A percentile compares a stretch with the other conserved stretches of the same genome.
Evolutionary conservation across 2,797 vertebrate species (phyloP).

Genomic region (Parotocinclus haroldoi): DNA sequence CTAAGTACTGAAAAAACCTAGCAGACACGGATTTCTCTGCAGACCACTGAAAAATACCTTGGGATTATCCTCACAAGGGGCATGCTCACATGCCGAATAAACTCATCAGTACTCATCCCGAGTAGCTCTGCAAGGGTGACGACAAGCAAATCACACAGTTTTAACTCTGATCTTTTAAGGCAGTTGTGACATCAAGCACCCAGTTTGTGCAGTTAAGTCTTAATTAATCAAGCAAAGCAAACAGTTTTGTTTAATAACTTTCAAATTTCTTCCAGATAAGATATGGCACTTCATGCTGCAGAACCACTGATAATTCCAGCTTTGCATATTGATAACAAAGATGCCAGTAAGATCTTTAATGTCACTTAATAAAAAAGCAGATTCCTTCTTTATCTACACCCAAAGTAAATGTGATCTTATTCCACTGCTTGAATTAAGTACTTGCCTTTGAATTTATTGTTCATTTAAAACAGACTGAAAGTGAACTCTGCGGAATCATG

Average conservation of each 20-base stretch:
- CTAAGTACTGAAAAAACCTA: constrained; percentile 12
- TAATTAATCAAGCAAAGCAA: constrained; percentile 16
- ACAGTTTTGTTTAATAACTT: not conserved
- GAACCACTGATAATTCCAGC: constrained; percentile 11
- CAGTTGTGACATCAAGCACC: constrained; percentile 8
- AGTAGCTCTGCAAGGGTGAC: constrained; percentile 15
- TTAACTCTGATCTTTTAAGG: constrained; percentile 23
- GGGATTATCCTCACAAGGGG: constrained; percentile 30
- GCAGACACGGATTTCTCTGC: constrained; percentile 16
- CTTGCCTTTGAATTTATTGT: constrained; percentile 28
- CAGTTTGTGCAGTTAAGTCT: constrained; percentile 2
- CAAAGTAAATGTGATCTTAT: constrained; percentile 23
- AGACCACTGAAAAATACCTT: constrained; percentile 17
- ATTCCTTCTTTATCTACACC: constrained; percentile 8
- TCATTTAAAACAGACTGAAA: constrained; percentile 33
- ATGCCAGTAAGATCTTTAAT: constrained; percentile 31
- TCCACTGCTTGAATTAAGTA: constrained; percentile 18
- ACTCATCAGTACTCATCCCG: constrained; percentile 25
- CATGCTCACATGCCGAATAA: constrained; percentile 39
- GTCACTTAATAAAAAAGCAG: constrained; percentile 32
- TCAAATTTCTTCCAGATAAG: constrained; percentile 4
- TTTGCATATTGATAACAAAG: constrained; percentile 18
- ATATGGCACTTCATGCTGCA: constrained; percentile 10
- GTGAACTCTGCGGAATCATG: constrained; percentile 29
- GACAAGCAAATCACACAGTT: constrained; percentile 25